These are phyloP conservation scores for Endotricha flammealis DNA, from an alignment of 2,888 invertebrate genomes.

Conservation along the genomic window DNA sequence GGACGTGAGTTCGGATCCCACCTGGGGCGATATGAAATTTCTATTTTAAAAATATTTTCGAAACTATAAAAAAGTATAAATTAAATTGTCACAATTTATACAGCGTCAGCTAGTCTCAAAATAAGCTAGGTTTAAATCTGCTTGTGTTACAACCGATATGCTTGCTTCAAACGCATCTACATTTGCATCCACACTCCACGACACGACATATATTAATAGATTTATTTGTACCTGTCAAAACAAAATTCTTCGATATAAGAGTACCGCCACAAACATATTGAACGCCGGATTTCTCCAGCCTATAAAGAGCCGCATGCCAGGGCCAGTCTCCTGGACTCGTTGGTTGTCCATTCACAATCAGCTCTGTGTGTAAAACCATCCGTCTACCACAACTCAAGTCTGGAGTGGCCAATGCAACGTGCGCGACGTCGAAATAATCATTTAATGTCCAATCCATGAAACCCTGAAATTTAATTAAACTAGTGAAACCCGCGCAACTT, in stretches of 20 bases:
- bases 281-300: conserved; percentile 24
- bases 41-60: too few relatives aligned
- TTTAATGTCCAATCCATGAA: background rate
- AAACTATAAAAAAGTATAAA: too few relatives aligned
- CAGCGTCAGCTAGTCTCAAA: too few relatives aligned
- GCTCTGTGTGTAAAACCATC: conserved; percentile 36
- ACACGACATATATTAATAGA: background rate
- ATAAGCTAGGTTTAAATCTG: too few relatives aligned
- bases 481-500: background rate
- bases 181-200: too few relatives aligned
- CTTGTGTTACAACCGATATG: too few relatives aligned
- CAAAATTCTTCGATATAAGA: conserved; percentile 36
- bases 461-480: background rate
- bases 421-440: conserved; percentile 4
- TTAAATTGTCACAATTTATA: too few relatives aligned
- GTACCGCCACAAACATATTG: conserved; percentile 56
- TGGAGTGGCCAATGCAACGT: conserved; percentile 20
- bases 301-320: conserved; percentile 54
- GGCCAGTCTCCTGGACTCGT: conserved; percentile 60
- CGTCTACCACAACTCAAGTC: conserved; percentile 40
- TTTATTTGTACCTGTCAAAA: conserved; percentile 43
- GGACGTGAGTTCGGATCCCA: too few relatives aligned
- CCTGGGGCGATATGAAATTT: too few relatives aligned
- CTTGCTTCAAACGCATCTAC: too few relatives aligned
- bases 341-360: conserved; percentile 43